Evolutionary conservation across 2,113 vertebrate species (phyloP).

Genomic region (Mormyrus iriodes): DNA sequence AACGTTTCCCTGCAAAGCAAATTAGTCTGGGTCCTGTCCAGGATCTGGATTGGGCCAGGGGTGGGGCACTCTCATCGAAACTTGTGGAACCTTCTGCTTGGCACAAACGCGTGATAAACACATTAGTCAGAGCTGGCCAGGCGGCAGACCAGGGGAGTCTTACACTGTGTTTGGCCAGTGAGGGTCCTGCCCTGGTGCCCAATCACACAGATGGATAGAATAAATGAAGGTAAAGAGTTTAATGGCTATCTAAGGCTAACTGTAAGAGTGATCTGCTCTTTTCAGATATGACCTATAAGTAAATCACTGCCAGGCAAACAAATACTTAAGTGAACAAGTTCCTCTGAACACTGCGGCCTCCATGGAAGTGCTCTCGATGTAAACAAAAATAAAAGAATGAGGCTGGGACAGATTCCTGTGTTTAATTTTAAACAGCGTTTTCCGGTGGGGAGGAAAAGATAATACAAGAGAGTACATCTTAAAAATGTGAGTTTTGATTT

Average conservation of each 20-base stretch:
- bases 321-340: not conserved
- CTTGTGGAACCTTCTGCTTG: not conserved
- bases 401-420: not conserved
- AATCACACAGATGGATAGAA: not conserved
- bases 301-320: not conserved
- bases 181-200: not conserved
- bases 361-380: not conserved
- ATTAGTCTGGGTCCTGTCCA: conserved; percentile 20
- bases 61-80: not conserved
- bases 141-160: not conserved
- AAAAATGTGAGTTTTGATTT: not conserved
- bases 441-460: not conserved
- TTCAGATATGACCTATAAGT: not conserved
- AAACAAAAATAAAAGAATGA: not conserved
- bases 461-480: not conserved
- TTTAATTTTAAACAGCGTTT: not conserved
- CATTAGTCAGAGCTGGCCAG: not conserved
- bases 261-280: not conserved
- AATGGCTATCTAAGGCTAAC: not conserved
- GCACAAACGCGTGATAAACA: not conserved
- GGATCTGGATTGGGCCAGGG: not conserved
- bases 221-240: not conserved
- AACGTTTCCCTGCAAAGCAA: not conserved
- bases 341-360: not conserved
- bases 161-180: not conserved